These are phyloP conservation scores for Leptodactylus fuscus DNA, from an alignment of 2,113 vertebrate genomes.

Conservation along the genomic window DNA sequence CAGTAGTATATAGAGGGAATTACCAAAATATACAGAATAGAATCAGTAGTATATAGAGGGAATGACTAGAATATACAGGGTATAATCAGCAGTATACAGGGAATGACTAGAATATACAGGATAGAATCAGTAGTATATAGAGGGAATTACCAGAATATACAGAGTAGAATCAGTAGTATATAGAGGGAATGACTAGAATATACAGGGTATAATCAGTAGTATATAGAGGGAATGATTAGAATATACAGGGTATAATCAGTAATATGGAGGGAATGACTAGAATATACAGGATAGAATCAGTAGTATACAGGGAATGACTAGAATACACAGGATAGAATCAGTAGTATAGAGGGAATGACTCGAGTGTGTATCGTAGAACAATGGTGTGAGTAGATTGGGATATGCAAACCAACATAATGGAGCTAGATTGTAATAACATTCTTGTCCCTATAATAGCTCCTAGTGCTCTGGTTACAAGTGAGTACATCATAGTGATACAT, in stretches of 20 bases:
- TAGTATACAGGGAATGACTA: too few species aligned
- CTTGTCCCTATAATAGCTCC: too few species aligned
- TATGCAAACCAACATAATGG: too few species aligned
- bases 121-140: background rate
- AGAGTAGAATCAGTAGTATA: too few species aligned
- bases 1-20: background rate
- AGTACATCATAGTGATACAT: too few species aligned
- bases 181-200: background rate
- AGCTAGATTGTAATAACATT: too few species aligned
- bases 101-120: background rate
- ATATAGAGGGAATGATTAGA: background rate
- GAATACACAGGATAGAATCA: too few species aligned
- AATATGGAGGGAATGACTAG: background rate
- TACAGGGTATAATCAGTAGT: background rate
- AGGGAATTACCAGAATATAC: background rate
- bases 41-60: background rate
- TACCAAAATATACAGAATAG: background rate
- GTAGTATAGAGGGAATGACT: too few species aligned
- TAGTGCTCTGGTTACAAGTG: too few species aligned
- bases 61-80: background rate
- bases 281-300: too few species aligned
- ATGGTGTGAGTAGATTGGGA: too few species aligned
- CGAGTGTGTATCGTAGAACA: too few species aligned
- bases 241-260: background rate
- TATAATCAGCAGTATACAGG: background rate